phyloP scores from a whole-genome alignment of 2,113 vertebrate species.

The Elanus axillaris region DNA sequence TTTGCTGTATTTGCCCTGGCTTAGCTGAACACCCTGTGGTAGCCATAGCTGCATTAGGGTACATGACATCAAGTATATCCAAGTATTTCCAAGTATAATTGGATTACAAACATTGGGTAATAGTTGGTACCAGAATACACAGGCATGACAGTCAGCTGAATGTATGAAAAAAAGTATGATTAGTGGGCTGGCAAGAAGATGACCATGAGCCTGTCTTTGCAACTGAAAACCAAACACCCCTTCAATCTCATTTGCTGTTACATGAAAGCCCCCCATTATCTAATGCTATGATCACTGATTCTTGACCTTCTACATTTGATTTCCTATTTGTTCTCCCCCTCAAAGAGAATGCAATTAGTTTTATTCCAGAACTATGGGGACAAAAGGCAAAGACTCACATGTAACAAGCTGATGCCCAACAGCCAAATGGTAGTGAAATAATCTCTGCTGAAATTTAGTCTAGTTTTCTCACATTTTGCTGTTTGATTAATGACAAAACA shows the following conservation, averaged over 20 bases:
- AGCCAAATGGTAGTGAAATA: neutral
- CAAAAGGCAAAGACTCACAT: neutral
- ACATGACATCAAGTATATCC: neutral
- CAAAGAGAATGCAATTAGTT: neutral
- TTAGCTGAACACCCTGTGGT: neutral
- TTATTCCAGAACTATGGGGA: neutral
- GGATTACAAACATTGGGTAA: neutral
- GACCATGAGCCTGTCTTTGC: neutral
- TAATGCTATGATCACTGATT: neutral
- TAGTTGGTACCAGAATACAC: neutral
- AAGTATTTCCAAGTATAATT: neutral
- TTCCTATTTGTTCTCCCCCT: neutral
- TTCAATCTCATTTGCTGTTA: neutral
- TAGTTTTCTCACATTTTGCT: neutral
- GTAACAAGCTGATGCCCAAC: neutral
- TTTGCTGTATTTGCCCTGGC: neutral
- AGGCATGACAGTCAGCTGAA: neutral
- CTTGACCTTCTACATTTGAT: neutral
- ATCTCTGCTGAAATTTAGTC: neutral
- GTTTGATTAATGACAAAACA: neutral
- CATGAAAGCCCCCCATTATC: neutral
- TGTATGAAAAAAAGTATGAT: rapidly evolving
- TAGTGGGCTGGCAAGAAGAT: neutral
- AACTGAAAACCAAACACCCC: neutral
- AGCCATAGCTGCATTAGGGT: neutral